phyloP scores from a whole-genome alignment of 2,113 vertebrate species.

The Tamias sibiricus region DNA sequence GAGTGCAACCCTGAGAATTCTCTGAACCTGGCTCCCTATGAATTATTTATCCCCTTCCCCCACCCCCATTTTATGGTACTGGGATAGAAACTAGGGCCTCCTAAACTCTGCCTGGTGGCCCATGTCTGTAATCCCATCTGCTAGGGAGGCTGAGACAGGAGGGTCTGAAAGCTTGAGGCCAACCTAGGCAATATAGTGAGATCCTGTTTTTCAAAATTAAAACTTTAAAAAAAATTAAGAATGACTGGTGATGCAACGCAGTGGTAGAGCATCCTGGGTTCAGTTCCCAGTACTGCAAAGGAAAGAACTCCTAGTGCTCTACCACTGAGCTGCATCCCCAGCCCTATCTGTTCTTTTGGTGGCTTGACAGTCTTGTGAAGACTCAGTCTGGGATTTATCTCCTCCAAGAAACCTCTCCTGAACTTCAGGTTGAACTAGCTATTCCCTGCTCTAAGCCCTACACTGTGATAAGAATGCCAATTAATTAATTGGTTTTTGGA shows the following conservation, averaged over 20 bases:
- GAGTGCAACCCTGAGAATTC: not conserved
- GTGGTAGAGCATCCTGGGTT: no score
- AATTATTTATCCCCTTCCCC: no score
- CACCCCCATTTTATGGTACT: not conserved
- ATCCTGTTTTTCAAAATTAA: no score
- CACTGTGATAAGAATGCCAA: not conserved
- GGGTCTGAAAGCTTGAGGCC: no score
- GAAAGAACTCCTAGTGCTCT: no score
- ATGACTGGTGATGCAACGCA: no score
- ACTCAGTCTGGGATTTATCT: not conserved
- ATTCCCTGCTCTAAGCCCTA: not conserved
- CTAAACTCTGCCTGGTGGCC: no score
- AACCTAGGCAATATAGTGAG: no score
- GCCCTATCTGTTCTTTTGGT: not conserved
- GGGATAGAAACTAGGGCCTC: not conserved
- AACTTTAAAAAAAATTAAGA: no score
- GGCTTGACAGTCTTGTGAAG: not conserved
- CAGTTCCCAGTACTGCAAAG: not conserved
- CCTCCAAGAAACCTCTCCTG: not conserved
- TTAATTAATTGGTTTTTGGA: slow-evolving; percentile 7
- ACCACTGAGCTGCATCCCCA: not conserved
- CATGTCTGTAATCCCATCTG: no score
- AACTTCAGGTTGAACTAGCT: not conserved
- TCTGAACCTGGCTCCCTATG: not conserved
- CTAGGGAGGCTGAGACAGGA: no score